Evolutionary conservation across 2,797 vertebrate genomes (phyloP).

Genomic region (Rhincodon typus): DNA sequence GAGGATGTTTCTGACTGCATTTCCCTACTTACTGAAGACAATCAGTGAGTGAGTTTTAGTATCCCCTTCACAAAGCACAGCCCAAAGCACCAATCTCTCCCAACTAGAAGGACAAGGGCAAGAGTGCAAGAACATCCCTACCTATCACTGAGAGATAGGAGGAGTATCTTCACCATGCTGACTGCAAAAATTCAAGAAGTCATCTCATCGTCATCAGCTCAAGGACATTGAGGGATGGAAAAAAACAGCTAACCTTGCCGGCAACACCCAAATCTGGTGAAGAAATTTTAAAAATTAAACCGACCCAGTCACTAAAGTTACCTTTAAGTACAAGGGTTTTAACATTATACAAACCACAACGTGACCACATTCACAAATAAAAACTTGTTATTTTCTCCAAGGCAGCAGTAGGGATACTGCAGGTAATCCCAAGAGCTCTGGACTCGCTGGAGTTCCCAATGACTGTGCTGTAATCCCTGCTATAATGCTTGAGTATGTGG

Average conservation of each 20-base stretch:
- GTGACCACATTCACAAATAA: neutral
- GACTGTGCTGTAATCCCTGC: neutral
- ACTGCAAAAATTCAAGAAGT: neutral
- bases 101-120: neutral
- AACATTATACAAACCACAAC: neutral
- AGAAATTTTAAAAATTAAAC: neutral
- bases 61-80: neutral
- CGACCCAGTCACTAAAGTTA: neutral
- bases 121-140: neutral
- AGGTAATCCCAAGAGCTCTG: neutral
- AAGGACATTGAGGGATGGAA: neutral
- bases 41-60: neutral
- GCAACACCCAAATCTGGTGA: neutral
- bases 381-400: neutral
- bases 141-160: neutral
- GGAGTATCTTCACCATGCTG: neutral
- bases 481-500: neutral
- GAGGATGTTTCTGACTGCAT: slow-evolving; percentile 9
- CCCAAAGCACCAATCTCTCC: neutral
- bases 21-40: neutral
- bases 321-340: neutral
- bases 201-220: neutral
- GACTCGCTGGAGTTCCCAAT: neutral
- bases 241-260: neutral
- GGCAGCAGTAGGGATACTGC: neutral